phyloP scores from a whole-genome alignment of 2,113 vertebrate genomes.

The Calyptommatus sinebrachiatus region DNA sequence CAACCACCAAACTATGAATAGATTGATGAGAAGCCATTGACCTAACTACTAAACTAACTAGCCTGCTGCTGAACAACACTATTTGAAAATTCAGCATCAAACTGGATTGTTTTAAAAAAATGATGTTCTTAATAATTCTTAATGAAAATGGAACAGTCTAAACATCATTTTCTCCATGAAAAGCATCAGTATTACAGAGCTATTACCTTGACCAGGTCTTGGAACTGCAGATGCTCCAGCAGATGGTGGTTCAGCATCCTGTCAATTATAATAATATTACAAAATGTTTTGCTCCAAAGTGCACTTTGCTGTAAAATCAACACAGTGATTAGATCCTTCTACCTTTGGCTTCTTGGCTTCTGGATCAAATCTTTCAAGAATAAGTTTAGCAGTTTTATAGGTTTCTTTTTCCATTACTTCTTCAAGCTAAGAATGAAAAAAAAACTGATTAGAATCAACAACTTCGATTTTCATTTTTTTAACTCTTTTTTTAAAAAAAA shows the following conservation, averaged over 20 bases:
- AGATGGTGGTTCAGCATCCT: slow-evolving; percentile 84
- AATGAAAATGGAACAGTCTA: slow-evolving; percentile 55
- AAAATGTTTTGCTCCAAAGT: slow-evolving; percentile 42
- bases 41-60: slow-evolving; percentile 30
- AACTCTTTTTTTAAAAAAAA: slow-evolving; percentile 23
- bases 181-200: slow-evolving; percentile 64
- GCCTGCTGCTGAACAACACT: slow-evolving; percentile 30
- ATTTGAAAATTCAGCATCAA: slow-evolving; percentile 33
- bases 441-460: slow-evolving; percentile 42
- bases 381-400: slow-evolving; percentile 95
- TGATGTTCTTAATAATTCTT: slow-evolving; percentile 14
- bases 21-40: slow-evolving; percentile 7
- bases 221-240: slow-evolving; percentile 79
- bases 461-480: background rate
- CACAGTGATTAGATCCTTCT: slow-evolving; percentile 62
- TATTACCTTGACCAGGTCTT: slow-evolving; percentile 93
- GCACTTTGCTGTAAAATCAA: slow-evolving; percentile 47
- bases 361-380: slow-evolving; percentile 97
- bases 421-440: slow-evolving; percentile 83
- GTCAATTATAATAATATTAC: slow-evolving; percentile 68
- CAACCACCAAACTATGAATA: background rate
- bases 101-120: slow-evolving; percentile 34
- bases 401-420: slow-evolving; percentile 99
- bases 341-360: slow-evolving; percentile 89
- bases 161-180: slow-evolving; percentile 65